Evolutionary conservation across 2,113 vertebrate genomes (phyloP).

Genomic region (Crocuta crocuta): DNA sequence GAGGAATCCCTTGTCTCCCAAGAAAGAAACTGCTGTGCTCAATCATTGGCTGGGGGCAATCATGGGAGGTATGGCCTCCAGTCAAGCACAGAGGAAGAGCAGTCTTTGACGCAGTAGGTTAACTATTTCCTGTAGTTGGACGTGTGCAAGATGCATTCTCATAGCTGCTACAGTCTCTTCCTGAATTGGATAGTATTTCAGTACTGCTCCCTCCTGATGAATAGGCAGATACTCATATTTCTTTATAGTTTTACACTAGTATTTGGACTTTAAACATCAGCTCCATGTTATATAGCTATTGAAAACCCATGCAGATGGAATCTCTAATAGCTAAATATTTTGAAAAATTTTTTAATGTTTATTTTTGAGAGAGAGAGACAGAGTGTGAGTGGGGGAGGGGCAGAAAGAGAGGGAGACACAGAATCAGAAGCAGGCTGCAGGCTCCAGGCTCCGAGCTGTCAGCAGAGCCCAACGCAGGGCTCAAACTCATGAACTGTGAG

Average conservation of each 20-base stretch:
- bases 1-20: not conserved
- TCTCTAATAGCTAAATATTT: not conserved
- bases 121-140: not conserved
- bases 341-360: not conserved
- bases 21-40: not conserved
- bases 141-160: not conserved
- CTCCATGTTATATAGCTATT: not conserved
- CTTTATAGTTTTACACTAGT: not conserved
- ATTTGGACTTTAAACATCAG: not conserved
- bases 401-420: too few species aligned
- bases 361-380: too few species aligned
- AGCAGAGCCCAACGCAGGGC: too few species aligned
- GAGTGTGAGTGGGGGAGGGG: too few species aligned
- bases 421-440: too few species aligned
- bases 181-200: not conserved
- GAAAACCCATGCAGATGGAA: not conserved
- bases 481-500: too few species aligned
- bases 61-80: not conserved
- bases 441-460: too few species aligned
- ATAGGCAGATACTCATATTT: not conserved
- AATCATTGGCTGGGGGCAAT: not conserved
- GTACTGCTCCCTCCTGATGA: not conserved
- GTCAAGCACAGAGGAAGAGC: not conserved
- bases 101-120: not conserved
- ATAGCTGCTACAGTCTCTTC: not conserved